phyloP scores from a whole-genome alignment of 1,140 invertebrate genomes.

The Megalopta genalis region DNA sequence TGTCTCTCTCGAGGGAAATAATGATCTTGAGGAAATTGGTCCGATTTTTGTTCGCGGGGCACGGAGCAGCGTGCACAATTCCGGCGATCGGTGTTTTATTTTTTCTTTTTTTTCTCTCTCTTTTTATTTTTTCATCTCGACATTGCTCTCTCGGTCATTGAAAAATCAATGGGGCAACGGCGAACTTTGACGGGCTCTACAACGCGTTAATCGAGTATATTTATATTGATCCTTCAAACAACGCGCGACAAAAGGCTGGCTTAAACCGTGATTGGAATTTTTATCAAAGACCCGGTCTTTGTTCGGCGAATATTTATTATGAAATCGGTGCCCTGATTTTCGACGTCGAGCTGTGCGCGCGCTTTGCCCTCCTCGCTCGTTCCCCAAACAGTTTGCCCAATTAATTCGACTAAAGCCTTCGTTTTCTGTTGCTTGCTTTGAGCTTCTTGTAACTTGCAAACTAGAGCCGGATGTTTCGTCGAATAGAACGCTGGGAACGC shows the following conservation, averaged over 20 bases:
- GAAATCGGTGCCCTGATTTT: slow-evolving; percentile 12
- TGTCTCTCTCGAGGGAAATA: too few relatives aligned
- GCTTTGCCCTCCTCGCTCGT: too few relatives aligned
- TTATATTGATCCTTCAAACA: not conserved
- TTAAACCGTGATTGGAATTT: slow-evolving; percentile 32
- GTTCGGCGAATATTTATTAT: slow-evolving; percentile 24
- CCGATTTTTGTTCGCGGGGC: too few relatives aligned
- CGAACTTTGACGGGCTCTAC: not conserved
- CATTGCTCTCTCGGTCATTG: not conserved
- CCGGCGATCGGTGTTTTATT: too few relatives aligned
- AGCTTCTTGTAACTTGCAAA: too few relatives aligned
- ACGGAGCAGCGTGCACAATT: too few relatives aligned
- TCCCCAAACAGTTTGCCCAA: too few relatives aligned
- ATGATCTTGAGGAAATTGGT: too few relatives aligned
- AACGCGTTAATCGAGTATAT: not conserved
- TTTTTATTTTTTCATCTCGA: not conserved
- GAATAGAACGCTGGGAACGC: too few relatives aligned
- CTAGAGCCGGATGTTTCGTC: too few relatives aligned
- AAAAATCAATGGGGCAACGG: not conserved
- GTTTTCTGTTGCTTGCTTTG: not conserved
- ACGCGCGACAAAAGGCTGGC: not conserved
- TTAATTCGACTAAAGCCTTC: slow-evolving; percentile 20
- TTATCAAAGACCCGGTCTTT: slow-evolving; percentile 8
- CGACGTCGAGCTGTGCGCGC: too few relatives aligned
- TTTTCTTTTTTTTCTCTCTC: too few relatives aligned